Conservation (phyloP, 1,140 invertebrate species). For the Anoplolepis gracilipes region DNA sequence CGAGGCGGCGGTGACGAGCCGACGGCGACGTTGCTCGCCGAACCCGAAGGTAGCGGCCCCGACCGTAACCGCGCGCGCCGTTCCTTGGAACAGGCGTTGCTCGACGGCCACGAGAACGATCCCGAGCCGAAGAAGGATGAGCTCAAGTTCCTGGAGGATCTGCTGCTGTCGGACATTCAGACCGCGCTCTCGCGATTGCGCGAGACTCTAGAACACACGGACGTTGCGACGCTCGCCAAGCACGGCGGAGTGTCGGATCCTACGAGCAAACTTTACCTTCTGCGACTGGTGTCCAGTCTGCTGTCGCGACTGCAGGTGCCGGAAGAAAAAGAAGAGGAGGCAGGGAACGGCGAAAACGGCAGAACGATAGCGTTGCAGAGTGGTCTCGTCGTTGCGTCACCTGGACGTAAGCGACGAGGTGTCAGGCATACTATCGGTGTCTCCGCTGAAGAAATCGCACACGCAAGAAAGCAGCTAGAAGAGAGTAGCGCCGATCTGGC, state of each 20-base stretch:
- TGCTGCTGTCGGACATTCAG: conserved; percentile 92
- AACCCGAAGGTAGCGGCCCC: conserved; percentile 76
- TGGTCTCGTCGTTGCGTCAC: neutral
- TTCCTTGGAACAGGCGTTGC: conserved; percentile 68
- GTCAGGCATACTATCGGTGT: conserved; percentile 93
- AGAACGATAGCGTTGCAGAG: neutral
- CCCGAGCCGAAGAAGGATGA: conserved; percentile 74
- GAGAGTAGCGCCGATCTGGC: conserved; percentile 76
- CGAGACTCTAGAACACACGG: conserved; percentile 88
- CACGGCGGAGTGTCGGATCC: conserved; percentile 83
- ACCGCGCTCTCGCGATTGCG: conserved; percentile 91
- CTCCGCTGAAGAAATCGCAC: conserved; percentile 91
- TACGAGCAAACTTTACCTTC: conserved; percentile 88
- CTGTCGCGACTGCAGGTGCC: conserved; percentile 89
- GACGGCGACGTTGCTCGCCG: conserved; percentile 60
- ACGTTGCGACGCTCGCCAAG: conserved; percentile 85
- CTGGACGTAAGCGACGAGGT: conserved; percentile 82
- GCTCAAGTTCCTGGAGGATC: conserved; percentile 81
- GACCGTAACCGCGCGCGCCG: conserved; percentile 71
- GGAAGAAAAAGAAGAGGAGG: conserved; percentile 80
- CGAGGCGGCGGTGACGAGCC: conserved; percentile 73
- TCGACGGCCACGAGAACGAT: conserved; percentile 30
- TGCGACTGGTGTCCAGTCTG: conserved; percentile 91
- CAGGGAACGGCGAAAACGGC: neutral
- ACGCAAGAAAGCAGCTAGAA: conserved; percentile 91